These are phyloP conservation scores for Uromys caudimaculatus DNA, from an alignment of 2,797 vertebrate species.

Conservation along the genomic window DNA sequence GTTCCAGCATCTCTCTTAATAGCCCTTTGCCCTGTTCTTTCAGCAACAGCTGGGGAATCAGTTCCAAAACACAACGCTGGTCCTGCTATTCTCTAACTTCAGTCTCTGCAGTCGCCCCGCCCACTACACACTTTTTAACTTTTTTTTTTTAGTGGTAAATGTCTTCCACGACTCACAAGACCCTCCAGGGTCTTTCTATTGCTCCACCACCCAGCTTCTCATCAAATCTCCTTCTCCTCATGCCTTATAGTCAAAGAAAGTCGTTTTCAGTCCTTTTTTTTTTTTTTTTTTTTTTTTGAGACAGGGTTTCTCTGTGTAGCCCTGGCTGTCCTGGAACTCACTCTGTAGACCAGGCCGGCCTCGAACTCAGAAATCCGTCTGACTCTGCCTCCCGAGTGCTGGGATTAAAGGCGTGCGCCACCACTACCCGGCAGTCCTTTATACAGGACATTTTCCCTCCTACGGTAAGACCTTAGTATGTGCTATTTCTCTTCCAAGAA, in stretches of 20 bases:
- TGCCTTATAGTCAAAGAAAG: background rate
- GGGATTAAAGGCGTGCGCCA: too few species aligned
- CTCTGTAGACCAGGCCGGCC: too few species aligned
- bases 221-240: background rate
- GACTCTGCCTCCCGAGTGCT: too few species aligned
- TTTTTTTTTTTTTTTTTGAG: too few species aligned
- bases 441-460: background rate
- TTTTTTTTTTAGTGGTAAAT: background rate
- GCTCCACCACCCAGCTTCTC: background rate
- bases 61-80: conserved; percentile 33
- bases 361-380: too few species aligned
- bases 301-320: too few species aligned
- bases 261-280: background rate
- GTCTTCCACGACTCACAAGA: background rate
- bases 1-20: background rate
- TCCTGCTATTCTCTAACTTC: background rate
- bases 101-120: background rate
- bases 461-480: background rate
- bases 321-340: too few species aligned
- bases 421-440: too few species aligned
- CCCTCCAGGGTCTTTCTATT: background rate
- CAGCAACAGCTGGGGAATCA: background rate
- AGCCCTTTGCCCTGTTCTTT: background rate
- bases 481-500: background rate
- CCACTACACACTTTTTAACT: too few species aligned